These are phyloP conservation scores for Thereva nobilitata DNA, from an alignment of 2,888 invertebrate species.

Conservation along the genomic window DNA sequence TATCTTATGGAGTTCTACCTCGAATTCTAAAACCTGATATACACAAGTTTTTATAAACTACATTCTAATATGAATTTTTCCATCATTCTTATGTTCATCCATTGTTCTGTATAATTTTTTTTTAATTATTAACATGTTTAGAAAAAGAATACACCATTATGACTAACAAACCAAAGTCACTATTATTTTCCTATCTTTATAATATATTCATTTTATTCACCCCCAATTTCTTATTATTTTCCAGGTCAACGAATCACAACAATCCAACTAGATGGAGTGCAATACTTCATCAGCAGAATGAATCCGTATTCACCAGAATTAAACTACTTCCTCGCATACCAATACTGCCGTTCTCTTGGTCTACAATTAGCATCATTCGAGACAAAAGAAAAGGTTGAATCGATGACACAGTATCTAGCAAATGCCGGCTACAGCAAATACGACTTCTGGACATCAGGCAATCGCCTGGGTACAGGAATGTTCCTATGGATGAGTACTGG, in stretches of 20 bases:
- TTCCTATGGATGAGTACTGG: conserved; percentile 90
- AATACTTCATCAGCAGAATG: conserved; percentile 85
- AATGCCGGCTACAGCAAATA: conserved; percentile 84
- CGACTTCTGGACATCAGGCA: conserved; percentile 89
- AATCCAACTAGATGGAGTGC: conserved; percentile 81
- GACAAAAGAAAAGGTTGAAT: conserved; percentile 84
- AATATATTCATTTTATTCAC: too few relatives aligned
- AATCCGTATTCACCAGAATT: conserved; percentile 84
- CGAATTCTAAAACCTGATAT: too few relatives aligned
- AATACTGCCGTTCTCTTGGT: conserved; percentile 84
- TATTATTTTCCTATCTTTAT: too few relatives aligned
- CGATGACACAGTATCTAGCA: conserved; percentile 78
- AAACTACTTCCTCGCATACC: conserved; percentile 85
- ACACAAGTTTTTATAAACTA: too few relatives aligned
- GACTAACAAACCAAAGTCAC: too few relatives aligned
- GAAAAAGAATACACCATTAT: too few relatives aligned
- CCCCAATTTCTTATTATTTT: neutral
- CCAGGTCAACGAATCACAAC: conserved; percentile 84
- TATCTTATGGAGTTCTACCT: too few relatives aligned
- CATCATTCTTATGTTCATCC: too few relatives aligned
- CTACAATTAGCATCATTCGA: conserved; percentile 84
- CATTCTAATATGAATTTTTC: too few relatives aligned
- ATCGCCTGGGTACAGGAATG: conserved; percentile 84
- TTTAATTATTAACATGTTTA: too few relatives aligned
- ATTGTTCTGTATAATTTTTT: too few relatives aligned